A percentile compares a stretch with the other conserved stretches of the same genome.
Evolutionary conservation across 2,113 vertebrate species (phyloP).

Genomic region (Gobiocypris rarus): DNA sequence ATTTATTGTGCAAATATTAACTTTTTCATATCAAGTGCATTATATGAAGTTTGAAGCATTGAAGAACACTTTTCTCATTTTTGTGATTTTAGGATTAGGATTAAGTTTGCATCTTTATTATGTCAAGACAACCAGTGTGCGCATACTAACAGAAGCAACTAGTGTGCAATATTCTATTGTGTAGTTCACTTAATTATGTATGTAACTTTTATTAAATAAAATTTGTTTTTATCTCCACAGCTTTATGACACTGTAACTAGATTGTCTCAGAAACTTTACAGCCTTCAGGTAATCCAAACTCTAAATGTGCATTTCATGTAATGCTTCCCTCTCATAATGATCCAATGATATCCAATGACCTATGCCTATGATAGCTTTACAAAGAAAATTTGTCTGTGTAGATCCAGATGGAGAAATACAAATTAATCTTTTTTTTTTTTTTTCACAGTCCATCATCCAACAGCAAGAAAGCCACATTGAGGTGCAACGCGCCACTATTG

Average conservation of each 20-base stretch:
- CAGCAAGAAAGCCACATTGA: slow-evolving; percentile 88
- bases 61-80: background rate
- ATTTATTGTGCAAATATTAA: background rate
- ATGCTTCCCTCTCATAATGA: background rate
- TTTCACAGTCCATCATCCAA: slow-evolving; percentile 77
- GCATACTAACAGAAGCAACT: background rate
- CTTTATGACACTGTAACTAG: slow-evolving; percentile 77
- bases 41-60: too few relatives aligned
- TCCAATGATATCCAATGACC: background rate
- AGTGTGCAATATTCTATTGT: background rate
- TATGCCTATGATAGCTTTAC: background rate
- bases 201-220: background rate
- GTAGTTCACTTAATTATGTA: background rate
- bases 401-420: too few relatives aligned
- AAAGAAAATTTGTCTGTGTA: background rate
- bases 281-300: slow-evolving; percentile 80
- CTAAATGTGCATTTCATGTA: background rate
- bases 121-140: background rate
- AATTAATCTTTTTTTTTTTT: too few relatives aligned
- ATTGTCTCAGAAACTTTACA: slow-evolving; percentile 81
- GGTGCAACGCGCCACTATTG: slow-evolving; percentile 74
- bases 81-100: background rate
- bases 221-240: slow-evolving; percentile 66
- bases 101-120: background rate
- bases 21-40: too few relatives aligned